Evolutionary conservation across 2,888 invertebrate genomes (phyloP).

Genomic region (Eupeodes latifasciatus): DNA sequence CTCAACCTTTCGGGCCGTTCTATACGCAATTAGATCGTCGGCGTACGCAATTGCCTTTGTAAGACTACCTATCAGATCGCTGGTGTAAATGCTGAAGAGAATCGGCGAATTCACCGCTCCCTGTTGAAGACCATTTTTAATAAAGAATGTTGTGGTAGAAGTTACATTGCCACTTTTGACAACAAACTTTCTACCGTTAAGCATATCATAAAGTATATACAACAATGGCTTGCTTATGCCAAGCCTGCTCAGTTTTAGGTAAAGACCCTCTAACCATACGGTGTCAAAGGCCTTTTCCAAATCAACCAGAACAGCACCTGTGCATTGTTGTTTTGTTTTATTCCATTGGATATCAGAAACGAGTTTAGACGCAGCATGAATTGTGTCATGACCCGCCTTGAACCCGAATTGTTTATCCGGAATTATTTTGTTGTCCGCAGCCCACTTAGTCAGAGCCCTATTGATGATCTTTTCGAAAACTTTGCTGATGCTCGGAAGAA

Average conservation of each 20-base stretch:
- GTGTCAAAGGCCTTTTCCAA: slow-evolving; percentile 14
- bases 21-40: not conserved
- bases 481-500: not conserved
- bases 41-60: not conserved
- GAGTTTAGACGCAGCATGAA: not conserved
- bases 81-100: not conserved
- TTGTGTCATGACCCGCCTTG: slow-evolving; percentile 10
- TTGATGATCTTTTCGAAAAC: slow-evolving; percentile 1
- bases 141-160: not conserved
- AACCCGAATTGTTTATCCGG: slow-evolving; percentile 12
- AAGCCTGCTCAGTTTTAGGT: not conserved
- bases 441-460: slow-evolving; percentile 4
- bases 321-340: not conserved
- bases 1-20: not conserved
- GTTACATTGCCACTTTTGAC: slow-evolving; percentile 14
- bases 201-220: not conserved
- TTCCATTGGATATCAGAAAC: not conserved
- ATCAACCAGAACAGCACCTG: not conserved
- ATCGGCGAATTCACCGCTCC: not conserved
- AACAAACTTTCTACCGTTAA: not conserved
- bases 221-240: not conserved
- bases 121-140: slow-evolving; percentile 3
- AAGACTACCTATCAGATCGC: slow-evolving; percentile 1
- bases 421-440: not conserved
- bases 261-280: slow-evolving; percentile 6